These are phyloP conservation scores for Hippocampus barbouri DNA, from an alignment of 2,113 vertebrate species.

Conservation along the genomic window DNA sequence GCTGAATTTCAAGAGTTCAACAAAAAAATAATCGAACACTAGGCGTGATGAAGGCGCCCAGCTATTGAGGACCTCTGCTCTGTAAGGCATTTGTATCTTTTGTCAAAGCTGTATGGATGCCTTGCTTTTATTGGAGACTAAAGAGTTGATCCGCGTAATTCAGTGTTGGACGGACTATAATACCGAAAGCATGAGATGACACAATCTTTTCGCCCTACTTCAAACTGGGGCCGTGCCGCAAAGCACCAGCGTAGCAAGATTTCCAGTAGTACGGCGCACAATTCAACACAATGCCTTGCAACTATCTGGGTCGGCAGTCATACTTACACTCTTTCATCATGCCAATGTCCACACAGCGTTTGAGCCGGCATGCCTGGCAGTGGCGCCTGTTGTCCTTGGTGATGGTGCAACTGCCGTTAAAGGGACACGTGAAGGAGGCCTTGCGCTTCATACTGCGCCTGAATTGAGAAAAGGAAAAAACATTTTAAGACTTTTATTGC, in stretches of 20 bases:
- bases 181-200: not conserved
- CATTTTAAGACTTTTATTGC: not conserved
- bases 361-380: constrained; percentile 94
- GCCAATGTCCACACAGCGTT: constrained; percentile 93
- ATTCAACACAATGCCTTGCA: not conserved
- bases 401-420: constrained; percentile 89
- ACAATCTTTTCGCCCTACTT: not conserved
- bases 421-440: constrained; percentile 90
- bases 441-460: constrained; percentile 98
- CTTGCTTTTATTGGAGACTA: too few species aligned
- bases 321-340: constrained; percentile 99
- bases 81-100: not conserved
- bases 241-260: not conserved
- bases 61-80: not conserved
- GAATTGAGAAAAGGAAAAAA: not conserved
- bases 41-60: not conserved
- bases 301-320: constrained; percentile 28
- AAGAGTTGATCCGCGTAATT: not conserved
- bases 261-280: not conserved
- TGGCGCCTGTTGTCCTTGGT: constrained; percentile 98
- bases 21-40: not conserved
- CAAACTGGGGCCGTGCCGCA: not conserved
- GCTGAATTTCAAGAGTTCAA: not conserved
- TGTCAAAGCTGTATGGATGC: not conserved
- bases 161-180: not conserved